Percentiles rank a stretch among this genome's conserved stretches.
These are phyloP conservation scores for Festucalex cinctus DNA, from an alignment of 2,113 vertebrate species.

Conservation along the genomic window DNA sequence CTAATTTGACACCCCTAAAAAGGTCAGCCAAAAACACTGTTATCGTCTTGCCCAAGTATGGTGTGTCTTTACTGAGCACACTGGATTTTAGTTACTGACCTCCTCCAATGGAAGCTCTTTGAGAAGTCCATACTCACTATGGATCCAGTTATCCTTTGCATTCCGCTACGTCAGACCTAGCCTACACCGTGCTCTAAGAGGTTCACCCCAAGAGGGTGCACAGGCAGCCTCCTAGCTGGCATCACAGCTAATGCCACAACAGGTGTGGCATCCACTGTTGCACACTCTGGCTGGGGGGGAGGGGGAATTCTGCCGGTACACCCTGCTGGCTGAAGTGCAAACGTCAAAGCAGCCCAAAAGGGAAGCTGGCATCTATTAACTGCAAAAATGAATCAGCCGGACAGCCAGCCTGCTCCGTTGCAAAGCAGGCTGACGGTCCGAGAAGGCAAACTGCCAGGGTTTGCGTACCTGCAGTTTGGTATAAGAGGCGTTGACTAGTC, in stretches of 20 bases:
- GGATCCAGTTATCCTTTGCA: constrained; percentile 30
- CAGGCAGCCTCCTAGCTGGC: constrained; percentile 27
- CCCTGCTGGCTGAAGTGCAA: constrained; percentile 40
- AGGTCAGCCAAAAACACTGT: neutral
- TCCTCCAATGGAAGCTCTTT: constrained; percentile 21
- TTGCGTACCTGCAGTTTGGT: constrained; percentile 95
- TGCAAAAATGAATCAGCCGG: constrained; percentile 69
- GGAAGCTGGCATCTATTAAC: constrained; percentile 63
- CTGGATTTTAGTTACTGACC: constrained; percentile 37
- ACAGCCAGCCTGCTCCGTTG: constrained; percentile 48
- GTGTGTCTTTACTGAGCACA: neutral
- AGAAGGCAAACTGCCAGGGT: constrained; percentile 48
- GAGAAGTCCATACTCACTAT: constrained; percentile 36
- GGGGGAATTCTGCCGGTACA: constrained; percentile 44
- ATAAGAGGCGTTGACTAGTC: constrained; percentile 98
- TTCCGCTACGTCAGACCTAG: constrained; percentile 39
- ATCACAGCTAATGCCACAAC: constrained; percentile 44
- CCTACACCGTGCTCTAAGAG: constrained; percentile 53
- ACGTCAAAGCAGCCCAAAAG: constrained; percentile 45
- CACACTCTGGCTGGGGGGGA: constrained; percentile 33
- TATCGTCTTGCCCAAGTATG: neutral
- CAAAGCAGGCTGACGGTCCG: constrained; percentile 54
- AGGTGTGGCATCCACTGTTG: constrained; percentile 45
- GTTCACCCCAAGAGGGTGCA: constrained; percentile 51
- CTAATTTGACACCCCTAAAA: too few species aligned